These are phyloP conservation scores for Diplazon laetatorius DNA, from an alignment of 2,888 invertebrate species.

Conservation along the genomic window DNA sequence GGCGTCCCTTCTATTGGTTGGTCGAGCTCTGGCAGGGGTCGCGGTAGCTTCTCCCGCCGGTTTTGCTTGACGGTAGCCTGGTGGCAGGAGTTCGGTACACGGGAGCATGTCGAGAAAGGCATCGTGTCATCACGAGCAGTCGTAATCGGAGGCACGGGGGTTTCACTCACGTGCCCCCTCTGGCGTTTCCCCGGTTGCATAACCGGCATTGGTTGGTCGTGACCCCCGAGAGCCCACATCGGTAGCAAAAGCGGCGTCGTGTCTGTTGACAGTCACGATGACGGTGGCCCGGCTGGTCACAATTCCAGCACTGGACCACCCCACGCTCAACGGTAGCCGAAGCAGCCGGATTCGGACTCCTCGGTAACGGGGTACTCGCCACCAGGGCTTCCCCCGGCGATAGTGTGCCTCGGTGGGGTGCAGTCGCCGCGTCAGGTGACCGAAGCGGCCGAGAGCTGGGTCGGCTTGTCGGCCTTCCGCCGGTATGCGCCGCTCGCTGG, in stretches of 20 bases:
- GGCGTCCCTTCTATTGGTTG: not conserved
- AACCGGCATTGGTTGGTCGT: not conserved
- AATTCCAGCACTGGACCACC: conserved; percentile 6
- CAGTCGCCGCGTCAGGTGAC: not conserved
- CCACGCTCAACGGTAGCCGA: not conserved
- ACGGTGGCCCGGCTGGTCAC: not conserved
- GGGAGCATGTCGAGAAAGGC: not conserved
- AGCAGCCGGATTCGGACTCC: too few species aligned
- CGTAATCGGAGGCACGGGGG: not conserved
- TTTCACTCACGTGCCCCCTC: conserved; percentile 3
- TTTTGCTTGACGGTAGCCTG: not conserved
- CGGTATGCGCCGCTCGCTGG: not conserved
- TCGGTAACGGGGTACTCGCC: not conserved
- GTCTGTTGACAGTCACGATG: conserved; percentile 1
- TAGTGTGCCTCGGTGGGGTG: too few species aligned
- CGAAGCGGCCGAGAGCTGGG: not conserved
- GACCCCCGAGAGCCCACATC: conserved; percentile 15
- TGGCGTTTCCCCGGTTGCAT: conserved; percentile 26
- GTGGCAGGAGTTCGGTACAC: not conserved
- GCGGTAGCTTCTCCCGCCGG: not conserved
- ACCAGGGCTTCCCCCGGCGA: too few species aligned
- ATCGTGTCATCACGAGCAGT: not conserved
- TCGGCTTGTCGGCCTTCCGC: not conserved
- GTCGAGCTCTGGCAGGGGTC: not conserved
- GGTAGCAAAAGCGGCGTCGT: conserved; percentile 19